These are phyloP conservation scores for Diachrysia chrysitis DNA, from an alignment of 2,888 invertebrate species.

Conservation along the genomic window DNA sequence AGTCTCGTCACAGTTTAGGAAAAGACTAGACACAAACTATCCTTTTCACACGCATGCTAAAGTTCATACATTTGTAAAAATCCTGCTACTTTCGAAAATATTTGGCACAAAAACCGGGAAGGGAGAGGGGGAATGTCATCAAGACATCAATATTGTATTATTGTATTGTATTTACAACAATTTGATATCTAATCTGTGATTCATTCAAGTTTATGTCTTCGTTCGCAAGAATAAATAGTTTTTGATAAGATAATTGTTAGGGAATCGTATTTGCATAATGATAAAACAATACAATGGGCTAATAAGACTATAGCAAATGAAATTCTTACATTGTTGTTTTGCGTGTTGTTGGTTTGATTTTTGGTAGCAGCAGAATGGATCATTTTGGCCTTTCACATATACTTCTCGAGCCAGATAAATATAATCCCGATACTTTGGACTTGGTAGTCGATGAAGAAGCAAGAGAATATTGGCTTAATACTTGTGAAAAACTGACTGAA, in stretches of 20 bases:
- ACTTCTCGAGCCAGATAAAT: conserved; percentile 93
- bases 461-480: conserved; percentile 96
- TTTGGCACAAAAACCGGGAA: conserved; percentile 14
- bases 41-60: not conserved
- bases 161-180: conserved; percentile 31
- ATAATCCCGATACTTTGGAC: conserved; percentile 97
- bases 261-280: conserved; percentile 77
- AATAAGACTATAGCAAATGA: conserved; percentile 68
- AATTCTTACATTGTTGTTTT: conserved; percentile 53
- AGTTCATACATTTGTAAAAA: not conserved
- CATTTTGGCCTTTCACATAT: conserved; percentile 88
- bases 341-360: conserved; percentile 52
- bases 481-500: conserved; percentile 95
- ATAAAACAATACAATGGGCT: conserved; percentile 80
- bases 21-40: too few species aligned
- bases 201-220: conserved; percentile 42
- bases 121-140: conserved; percentile 30
- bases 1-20: too few species aligned
- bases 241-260: conserved; percentile 63
- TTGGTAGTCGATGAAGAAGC: conserved; percentile 95
- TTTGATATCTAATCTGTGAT: conserved; percentile 55
- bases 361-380: conserved; percentile 76
- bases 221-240: conserved; percentile 41
- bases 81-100: conserved; percentile 12
- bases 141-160: conserved; percentile 5